Conservation (phyloP, 2,797 vertebrate species). For the Sebastes trivittatus region DNA sequence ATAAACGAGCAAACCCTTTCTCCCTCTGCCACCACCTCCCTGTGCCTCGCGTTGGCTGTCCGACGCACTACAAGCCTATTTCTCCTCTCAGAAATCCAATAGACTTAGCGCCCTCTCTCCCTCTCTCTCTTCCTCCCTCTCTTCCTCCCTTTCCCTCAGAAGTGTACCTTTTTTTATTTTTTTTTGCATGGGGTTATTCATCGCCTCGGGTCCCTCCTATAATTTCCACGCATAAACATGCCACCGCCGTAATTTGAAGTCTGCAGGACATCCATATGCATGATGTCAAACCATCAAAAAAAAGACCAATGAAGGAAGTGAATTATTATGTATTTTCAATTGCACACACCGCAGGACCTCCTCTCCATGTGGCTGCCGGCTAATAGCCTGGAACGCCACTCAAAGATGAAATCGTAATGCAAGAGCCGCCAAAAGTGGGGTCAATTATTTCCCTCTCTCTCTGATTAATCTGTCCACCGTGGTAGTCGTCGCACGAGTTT, state of each 20-base stretch:
- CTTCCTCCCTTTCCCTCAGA: neutral
- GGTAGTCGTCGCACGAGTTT: constrained; percentile 38
- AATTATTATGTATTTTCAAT: constrained; percentile 34
- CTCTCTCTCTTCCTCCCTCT: neutral
- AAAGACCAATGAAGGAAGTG: constrained; percentile 30
- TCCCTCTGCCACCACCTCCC: constrained; percentile 59
- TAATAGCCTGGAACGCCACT: constrained; percentile 64
- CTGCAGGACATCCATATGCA: constrained; percentile 65
- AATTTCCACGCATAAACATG: constrained; percentile 65
- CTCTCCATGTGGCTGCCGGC: constrained; percentile 37
- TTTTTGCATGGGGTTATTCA: constrained; percentile 4
- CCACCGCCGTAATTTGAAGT: constrained; percentile 49
- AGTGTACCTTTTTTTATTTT: neutral
- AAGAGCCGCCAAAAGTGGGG: constrained; percentile 39
- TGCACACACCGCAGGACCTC: constrained; percentile 8
- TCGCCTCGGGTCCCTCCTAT: constrained; percentile 26
- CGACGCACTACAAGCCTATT: constrained; percentile 71
- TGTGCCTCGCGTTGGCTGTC: constrained; percentile 64
- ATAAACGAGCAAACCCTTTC: constrained; percentile 74
- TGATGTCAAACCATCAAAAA: constrained; percentile 46
- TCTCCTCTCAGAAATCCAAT: constrained; percentile 74
- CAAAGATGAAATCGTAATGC: constrained; percentile 52
- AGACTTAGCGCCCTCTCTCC: constrained; percentile 52
- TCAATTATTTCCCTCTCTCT: constrained; percentile 50
- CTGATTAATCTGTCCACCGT: constrained; percentile 36